Evolutionary conservation across 2,113 vertebrate genomes (phyloP).

Genomic region (Polypterus senegalus): DNA sequence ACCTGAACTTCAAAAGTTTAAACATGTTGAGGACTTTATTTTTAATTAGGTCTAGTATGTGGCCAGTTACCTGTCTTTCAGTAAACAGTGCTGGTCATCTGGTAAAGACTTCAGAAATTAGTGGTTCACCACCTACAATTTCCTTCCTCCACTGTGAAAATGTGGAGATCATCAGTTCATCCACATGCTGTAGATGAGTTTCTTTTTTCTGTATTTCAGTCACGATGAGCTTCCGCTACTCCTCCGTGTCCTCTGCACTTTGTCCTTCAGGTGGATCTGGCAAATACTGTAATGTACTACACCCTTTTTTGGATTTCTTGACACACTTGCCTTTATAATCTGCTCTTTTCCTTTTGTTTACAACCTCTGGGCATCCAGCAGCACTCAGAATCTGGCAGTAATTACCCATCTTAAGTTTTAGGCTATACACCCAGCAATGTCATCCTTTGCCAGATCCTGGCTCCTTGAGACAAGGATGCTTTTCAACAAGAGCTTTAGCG

Average conservation of each 20-base stretch:
- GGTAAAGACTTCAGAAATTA: slow-evolving; percentile 3
- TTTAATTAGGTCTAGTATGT: neutral
- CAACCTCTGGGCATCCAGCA: slow-evolving; percentile 13
- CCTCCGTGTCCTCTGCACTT: slow-evolving; percentile 11
- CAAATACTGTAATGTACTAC: slow-evolving; percentile 11
- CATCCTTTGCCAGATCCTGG: slow-evolving; percentile 14
- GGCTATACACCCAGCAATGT: slow-evolving; percentile 12
- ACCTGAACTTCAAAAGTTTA: too few species aligned
- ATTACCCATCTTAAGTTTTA: slow-evolving; percentile 15
- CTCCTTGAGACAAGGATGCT: slow-evolving; percentile 18
- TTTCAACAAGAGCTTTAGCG: slow-evolving; percentile 14
- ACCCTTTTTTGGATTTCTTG: slow-evolving; percentile 1
- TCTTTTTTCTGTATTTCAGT: slow-evolving; percentile 16
- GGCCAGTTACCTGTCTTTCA: slow-evolving; percentile 13
- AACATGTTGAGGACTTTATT: too few species aligned
- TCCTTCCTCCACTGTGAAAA: slow-evolving; percentile 13
- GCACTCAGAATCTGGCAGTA: slow-evolving; percentile 12
- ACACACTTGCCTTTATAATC: slow-evolving; percentile 2
- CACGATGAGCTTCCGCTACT: slow-evolving; percentile 7
- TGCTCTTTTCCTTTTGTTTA: slow-evolving; percentile 14
- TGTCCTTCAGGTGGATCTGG: slow-evolving; percentile 16
- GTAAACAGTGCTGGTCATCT: slow-evolving; percentile 14
- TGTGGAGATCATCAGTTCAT: slow-evolving; percentile 15
- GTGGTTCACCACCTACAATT: slow-evolving; percentile 9
- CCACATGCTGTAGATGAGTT: slow-evolving; percentile 12